phyloP scores from a whole-genome alignment of 2,888 invertebrate genomes.

The Subacronicta megacephala region DNA sequence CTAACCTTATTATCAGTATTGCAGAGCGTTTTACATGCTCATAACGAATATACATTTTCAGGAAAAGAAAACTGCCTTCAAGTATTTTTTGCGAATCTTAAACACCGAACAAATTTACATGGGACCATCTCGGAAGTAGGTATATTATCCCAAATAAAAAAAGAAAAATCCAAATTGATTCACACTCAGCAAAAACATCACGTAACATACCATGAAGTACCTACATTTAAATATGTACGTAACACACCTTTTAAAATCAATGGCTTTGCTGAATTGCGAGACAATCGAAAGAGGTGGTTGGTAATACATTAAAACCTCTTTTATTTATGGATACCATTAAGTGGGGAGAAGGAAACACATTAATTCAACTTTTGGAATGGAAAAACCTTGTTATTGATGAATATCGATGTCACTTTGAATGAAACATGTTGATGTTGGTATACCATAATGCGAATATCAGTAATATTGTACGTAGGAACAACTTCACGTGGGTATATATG shows the following conservation, averaged over 20 bases:
- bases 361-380: slow-evolving; percentile 62
- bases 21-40: slow-evolving; percentile 3
- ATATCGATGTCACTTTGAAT: slow-evolving; percentile 24
- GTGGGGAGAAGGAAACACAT: slow-evolving; percentile 58
- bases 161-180: no score
- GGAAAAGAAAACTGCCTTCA: no score
- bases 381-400: slow-evolving; percentile 43
- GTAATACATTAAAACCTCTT: slow-evolving; percentile 35
- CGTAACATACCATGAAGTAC: no score
- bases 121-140: no score
- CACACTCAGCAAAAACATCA: no score
- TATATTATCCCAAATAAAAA: no score
- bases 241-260: slow-evolving; percentile 24
- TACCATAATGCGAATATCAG: neutral
- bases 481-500: no score
- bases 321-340: slow-evolving; percentile 51
- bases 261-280: slow-evolving; percentile 15
- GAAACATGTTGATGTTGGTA: neutral
- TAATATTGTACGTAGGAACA: no score
- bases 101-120: no score
- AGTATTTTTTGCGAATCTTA: no score
- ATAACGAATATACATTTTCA: no score
- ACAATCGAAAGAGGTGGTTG: slow-evolving; percentile 31
- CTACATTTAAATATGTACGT: no score
- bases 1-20: neutral